phyloP scores from a whole-genome alignment of 2,113 vertebrate species.

The Callipepla squamata region DNA sequence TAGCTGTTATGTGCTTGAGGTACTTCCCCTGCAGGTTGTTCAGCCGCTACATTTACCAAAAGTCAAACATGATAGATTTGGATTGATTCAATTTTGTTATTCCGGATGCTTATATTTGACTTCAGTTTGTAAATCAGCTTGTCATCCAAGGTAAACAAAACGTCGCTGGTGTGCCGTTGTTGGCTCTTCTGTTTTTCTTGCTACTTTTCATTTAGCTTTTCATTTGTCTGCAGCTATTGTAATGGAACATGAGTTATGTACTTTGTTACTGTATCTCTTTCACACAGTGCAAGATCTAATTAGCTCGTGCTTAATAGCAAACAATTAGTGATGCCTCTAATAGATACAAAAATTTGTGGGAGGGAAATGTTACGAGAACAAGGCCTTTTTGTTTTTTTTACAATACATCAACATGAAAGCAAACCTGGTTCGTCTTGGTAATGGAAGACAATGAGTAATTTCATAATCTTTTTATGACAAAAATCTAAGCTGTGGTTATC shows the following conservation, averaged over 20 bases:
- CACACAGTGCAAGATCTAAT: not conserved
- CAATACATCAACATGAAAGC: not conserved
- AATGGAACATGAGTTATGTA: not conserved
- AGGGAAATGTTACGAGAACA: not conserved
- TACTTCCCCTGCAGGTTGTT: not conserved
- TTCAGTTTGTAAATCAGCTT: not conserved
- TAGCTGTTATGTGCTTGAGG: not conserved
- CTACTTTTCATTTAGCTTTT: not conserved
- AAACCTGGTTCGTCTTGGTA: not conserved
- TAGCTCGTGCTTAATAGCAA: conserved; percentile 6
- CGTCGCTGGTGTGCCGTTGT: not conserved
- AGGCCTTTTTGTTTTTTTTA: not conserved
- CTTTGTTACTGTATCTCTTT: not conserved
- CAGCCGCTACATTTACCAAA: not conserved
- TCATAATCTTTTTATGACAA: not conserved
- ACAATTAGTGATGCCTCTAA: conserved; percentile 46
- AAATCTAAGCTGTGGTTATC: not conserved
- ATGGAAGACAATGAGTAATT: not conserved
- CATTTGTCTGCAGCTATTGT: not conserved
- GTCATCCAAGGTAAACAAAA: not conserved
- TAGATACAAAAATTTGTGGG: not conserved
- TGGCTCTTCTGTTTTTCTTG: not conserved
- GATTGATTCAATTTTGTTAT: not conserved
- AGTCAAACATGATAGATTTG: not conserved
- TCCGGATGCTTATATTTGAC: not conserved